Percentiles rank a stretch among this genome's conserved stretches.
phyloP scores from a whole-genome alignment of 2,797 vertebrate genomes.

The Saxicola maurus region DNA sequence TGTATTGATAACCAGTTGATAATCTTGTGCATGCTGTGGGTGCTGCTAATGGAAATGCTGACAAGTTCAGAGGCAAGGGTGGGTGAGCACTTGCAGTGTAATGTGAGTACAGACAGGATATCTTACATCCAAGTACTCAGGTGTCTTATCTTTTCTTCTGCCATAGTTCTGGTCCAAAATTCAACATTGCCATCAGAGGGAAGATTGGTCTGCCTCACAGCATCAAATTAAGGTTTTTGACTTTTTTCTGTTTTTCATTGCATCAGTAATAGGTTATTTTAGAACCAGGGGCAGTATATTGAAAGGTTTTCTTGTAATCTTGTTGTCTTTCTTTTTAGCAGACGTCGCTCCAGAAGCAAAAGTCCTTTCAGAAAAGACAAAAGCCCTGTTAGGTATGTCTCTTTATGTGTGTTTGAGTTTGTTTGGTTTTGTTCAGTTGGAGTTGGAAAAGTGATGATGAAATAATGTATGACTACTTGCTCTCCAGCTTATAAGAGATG shows the following conservation, averaged over 20 bases:
- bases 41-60: not conserved
- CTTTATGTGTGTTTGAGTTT: not conserved
- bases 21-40: not conserved
- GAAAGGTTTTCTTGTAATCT: slow-evolving; percentile 5
- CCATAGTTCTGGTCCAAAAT: slow-evolving; percentile 86
- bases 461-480: not conserved
- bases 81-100: not conserved
- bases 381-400: slow-evolving; percentile 85
- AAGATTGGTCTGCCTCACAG: slow-evolving; percentile 88
- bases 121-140: slow-evolving; percentile 10
- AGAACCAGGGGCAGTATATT: not conserved
- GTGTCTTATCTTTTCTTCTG: slow-evolving; percentile 65
- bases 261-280: not conserved
- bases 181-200: slow-evolving; percentile 88
- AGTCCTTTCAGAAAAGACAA: slow-evolving; percentile 94
- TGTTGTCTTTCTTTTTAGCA: slow-evolving; percentile 70
- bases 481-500: not conserved
- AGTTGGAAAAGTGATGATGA: not conserved
- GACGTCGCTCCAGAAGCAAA: slow-evolving; percentile 85
- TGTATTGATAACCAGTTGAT: not conserved
- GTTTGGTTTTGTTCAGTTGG: not conserved
- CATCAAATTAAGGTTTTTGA: slow-evolving; percentile 88
- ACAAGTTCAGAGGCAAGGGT: not conserved
- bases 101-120: not conserved
- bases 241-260: slow-evolving; percentile 58